Evolutionary conservation across 2,113 vertebrate species (phyloP), one percentile per base, ranked within the genome.

Genomic region (Coptodon rendalli): DNA sequence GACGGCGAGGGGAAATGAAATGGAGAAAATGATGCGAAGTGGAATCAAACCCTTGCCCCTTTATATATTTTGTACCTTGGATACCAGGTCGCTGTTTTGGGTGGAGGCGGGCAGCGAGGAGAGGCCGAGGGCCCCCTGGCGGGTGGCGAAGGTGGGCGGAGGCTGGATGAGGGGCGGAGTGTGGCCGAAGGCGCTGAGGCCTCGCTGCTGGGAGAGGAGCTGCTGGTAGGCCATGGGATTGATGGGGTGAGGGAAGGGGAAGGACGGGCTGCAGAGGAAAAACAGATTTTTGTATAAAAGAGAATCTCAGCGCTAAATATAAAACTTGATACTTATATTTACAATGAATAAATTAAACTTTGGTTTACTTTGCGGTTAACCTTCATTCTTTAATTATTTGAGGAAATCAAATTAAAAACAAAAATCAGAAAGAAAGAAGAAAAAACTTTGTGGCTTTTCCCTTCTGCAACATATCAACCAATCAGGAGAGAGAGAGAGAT

Each of bases 191-290:
- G 99, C 97, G 81, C 96, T 98, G 82, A 99, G 96, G 27, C 97
- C 94, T 59, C 98, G 96, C 93, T 99, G 99, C 94, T 99, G 98
- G 86, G 95, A 97, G 93, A 99, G 91, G 81, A 99, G 97, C 95
- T 99, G 99, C 96, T 99, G 99, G 94, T 99, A 99, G 0, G 98
- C 97, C 96, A 99, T 91, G 0, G 98, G 98, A 88, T 99, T 99
- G 95, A 99, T 98, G 68, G 98, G 97, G 71, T 98, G 98, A 5
- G 98, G 98, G 88, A 99, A 99, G 85, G 97, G 97, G 94, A 99
- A 99, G 0, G 99, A 98, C 0, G 99, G 99, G 89, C 99, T 99
- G 96, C 6, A 52, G 68, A 2, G 52, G 10, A 54, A 87, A 17
- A 73, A 90, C 45, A 6, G 40, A 48, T 76, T 29, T 29, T 19